Percentiles rank a stretch among this genome's conserved stretches.
Conservation (phyloP, 2,113 vertebrate genomes). For the Malaclemys terrapin region DNA sequence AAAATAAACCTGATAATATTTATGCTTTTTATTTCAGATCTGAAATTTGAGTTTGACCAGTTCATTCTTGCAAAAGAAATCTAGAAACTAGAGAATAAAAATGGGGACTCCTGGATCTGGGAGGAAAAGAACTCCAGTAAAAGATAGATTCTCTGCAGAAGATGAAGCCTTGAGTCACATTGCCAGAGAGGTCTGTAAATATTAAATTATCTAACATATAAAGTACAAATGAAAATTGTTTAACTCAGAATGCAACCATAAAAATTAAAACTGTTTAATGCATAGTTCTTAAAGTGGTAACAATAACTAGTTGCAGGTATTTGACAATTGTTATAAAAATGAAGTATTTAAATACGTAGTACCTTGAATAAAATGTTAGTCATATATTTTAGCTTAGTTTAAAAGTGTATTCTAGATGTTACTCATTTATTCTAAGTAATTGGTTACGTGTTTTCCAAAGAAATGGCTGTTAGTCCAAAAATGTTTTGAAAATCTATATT, state of each 20-base stretch:
- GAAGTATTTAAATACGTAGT: background rate
- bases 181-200: slow-evolving; percentile 91
- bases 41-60: slow-evolving; percentile 19
- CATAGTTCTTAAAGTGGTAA: too few relatives aligned
- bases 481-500: background rate
- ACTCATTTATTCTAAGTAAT: background rate
- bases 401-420: background rate
- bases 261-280: background rate
- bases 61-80: slow-evolving; percentile 47
- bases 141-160: slow-evolving; percentile 98
- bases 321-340: background rate
- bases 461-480: background rate
- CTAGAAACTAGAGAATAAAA: slow-evolving; percentile 67
- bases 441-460: background rate
- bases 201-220: background rate
- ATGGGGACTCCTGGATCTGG: slow-evolving; percentile 98
- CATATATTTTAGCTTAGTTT: background rate
- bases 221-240: background rate
- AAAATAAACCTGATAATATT: background rate
- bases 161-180: slow-evolving; percentile 96
- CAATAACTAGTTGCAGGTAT: background rate
- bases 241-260: background rate
- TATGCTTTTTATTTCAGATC: slow-evolving; percentile 53
- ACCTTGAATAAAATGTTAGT: background rate
- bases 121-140: slow-evolving; percentile 94